phyloP scores from a whole-genome alignment of 2,113 vertebrate genomes.

The Daboia siamensis region DNA sequence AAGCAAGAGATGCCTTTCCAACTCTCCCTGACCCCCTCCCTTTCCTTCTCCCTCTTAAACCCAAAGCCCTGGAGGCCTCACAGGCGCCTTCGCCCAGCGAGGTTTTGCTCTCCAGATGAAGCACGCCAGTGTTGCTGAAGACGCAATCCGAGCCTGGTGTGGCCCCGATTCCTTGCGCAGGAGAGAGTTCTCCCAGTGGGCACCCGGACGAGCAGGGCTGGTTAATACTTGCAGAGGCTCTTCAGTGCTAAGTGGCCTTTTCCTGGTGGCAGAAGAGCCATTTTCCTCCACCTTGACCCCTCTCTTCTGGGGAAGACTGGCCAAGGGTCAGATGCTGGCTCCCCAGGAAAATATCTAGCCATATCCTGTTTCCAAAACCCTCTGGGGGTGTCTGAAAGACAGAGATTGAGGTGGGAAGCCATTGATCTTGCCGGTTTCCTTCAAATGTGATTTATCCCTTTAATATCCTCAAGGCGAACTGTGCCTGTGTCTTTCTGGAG shows the following conservation, averaged over 20 bases:
- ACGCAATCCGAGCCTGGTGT: not conserved
- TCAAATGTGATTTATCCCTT: not conserved
- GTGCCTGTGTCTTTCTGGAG: not conserved
- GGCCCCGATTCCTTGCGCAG: not conserved
- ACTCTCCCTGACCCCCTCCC: not conserved
- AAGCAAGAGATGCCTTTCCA: not conserved
- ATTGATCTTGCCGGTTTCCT: no score
- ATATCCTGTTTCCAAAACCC: not conserved
- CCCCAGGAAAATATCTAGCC: not conserved
- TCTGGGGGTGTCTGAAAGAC: not conserved
- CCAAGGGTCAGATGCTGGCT: not conserved
- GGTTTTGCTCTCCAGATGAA: not conserved
- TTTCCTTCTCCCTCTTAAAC: not conserved
- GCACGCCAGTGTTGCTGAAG: not conserved
- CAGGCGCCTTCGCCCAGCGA: not conserved
- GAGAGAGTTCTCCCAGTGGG: not conserved
- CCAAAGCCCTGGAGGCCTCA: not conserved
- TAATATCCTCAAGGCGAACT: not conserved
- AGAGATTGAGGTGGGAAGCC: no score
- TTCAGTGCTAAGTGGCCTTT: not conserved
- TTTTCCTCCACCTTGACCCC: not conserved
- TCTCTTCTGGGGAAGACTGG: not conserved
- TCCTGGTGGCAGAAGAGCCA: not conserved
- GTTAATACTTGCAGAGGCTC: not conserved
- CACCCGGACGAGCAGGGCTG: not conserved